Evolutionary conservation across 2,888 invertebrate genomes (phyloP).

Genomic region (Cephus sareptanus): DNA sequence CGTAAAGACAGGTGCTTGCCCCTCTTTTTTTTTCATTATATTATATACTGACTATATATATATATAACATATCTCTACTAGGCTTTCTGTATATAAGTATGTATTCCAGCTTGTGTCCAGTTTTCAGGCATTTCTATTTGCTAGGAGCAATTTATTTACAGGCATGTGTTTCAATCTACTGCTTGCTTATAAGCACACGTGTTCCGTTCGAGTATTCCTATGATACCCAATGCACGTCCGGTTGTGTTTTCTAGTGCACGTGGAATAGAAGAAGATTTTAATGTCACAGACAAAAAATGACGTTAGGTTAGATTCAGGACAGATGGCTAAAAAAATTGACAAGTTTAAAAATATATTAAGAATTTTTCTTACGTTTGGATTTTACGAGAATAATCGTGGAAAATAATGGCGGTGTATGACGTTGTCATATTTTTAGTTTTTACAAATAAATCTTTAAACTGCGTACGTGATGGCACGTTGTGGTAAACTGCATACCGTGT

Average conservation of each 20-base stretch:
- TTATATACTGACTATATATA: neutral
- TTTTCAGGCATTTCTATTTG: conserved; percentile 23
- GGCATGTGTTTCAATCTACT: conserved; percentile 3
- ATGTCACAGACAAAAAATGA: neutral
- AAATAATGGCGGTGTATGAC: neutral
- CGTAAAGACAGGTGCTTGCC: conserved; percentile 58
- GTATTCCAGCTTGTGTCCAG: neutral
- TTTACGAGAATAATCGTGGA: neutral
- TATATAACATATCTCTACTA: neutral
- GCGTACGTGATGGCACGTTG: conserved; percentile 55
- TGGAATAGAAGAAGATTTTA: neutral
- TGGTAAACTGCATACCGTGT: neutral
- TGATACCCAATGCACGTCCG: neutral
- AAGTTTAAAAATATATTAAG: neutral
- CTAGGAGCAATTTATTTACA: conserved; percentile 44
- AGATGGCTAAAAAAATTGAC: neutral
- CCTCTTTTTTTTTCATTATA: neutral
- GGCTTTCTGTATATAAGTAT: neutral
- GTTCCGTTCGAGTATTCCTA: neutral
- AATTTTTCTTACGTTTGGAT: neutral
- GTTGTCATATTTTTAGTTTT: conserved; percentile 44
- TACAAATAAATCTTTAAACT: conserved; percentile 48
- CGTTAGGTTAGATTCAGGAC: neutral
- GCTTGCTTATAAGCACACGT: neutral
- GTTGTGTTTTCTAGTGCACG: neutral